Base-by-base conservation (phyloP, 2,888 invertebrate species). In the Selenia dentaria region DNA sequence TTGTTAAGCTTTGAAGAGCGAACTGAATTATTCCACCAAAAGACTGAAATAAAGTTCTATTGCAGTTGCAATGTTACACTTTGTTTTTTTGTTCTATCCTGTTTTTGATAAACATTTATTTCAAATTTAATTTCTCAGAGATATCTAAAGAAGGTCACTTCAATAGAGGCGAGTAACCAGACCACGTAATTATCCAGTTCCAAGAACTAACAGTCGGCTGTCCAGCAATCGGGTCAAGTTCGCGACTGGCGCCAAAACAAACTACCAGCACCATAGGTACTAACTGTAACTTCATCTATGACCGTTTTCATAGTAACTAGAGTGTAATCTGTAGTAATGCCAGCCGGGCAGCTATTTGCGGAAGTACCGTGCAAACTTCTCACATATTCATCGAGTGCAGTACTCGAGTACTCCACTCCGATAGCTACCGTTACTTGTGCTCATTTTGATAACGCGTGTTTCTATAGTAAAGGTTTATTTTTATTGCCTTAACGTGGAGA, bases 301-400 rank as follows among this genome's bases (percentile, higher is more conserved):
- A 8, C 22, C 5, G 5, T 2, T 22, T 8, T 8, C 22, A 8
- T 22, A 22, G 22, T 22, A 22, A 6, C 8, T 22, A 8, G 6
- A 8, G 8, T 22, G 8, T 22, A 22, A 8, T 22, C 22, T 22
- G 8, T 8, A 8, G 8, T 8, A 8, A 8, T 22, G 67, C 67
- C 79, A 79, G 75, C 75, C 70, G 76, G 68, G 66, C 73, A 66
- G 70, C 71, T 83, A 81, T 81, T 82, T 79, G 79, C 76, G 78
- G 82, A 78, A 79, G 74, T 65, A 55, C 43, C 38, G 31, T 39
- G 48, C 43, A 41, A 34, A 52, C 39, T 44, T 49, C 49, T 36
- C 41, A 48, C 43, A 45, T 48, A 51, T 32, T 57, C 37, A 37
- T 57, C 58, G 56, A 55, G 57, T 51, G 51, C 54, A 38, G 49